Percentiles rank a stretch among this genome's conserved stretches.
Evolutionary conservation across 2,797 vertebrate species (phyloP).

Genomic region (Scyliorhinus canicula): DNA sequence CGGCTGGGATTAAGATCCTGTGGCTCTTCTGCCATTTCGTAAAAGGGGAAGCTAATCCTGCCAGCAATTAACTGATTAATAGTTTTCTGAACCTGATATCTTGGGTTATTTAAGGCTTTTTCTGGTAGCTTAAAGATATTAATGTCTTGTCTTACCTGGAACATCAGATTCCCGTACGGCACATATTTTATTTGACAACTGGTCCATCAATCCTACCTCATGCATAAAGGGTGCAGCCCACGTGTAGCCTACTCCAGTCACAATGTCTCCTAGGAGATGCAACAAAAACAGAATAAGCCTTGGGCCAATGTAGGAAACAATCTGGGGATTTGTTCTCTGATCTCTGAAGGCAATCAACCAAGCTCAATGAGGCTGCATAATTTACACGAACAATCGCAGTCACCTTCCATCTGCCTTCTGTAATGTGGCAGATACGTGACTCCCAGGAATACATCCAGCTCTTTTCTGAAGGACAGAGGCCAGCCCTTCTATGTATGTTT

Average conservation of each 20-base stretch:
- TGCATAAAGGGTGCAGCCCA: neutral
- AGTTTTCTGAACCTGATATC: neutral
- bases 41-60: neutral
- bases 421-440: neutral
- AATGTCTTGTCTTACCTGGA: neutral
- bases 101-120: neutral
- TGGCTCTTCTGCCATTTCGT: neutral
- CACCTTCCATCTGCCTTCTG: neutral
- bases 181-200: neutral
- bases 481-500: neutral
- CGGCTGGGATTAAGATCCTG: neutral
- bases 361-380: neutral
- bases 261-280: neutral
- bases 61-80: neutral
- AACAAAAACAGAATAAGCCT: neutral
- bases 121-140: neutral
- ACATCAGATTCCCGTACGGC: neutral
- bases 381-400: neutral
- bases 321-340: neutral
- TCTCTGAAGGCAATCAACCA: neutral
- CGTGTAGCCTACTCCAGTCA: neutral
- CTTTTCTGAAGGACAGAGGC: neutral
- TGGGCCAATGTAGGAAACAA: neutral
- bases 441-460: neutral
- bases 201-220: neutral